A percentile compares a stretch with the other conserved stretches of the same genome.
These are phyloP conservation scores for Torymus auratus DNA, from an alignment of 2,888 invertebrate species.

Conservation along the genomic window DNA sequence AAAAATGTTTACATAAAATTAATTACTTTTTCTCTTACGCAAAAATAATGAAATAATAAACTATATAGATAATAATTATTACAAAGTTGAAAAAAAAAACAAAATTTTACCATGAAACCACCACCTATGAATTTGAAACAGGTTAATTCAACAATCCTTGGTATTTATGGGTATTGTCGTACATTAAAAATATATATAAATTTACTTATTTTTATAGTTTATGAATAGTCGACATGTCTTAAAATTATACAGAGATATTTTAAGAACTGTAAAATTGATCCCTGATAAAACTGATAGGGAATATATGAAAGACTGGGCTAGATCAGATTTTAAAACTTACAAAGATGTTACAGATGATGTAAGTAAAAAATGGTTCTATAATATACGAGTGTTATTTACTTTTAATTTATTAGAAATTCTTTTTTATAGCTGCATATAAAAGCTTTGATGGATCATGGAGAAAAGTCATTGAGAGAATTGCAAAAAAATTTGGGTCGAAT, in stretches of 20 bases:
- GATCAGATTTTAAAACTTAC: conserved; percentile 85
- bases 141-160: conserved; percentile 57
- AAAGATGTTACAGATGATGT: conserved; percentile 85
- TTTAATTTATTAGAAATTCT: conserved; percentile 1
- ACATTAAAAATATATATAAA: conserved; percentile 1
- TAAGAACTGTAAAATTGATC: conserved; percentile 83
- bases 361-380: conserved; percentile 56
- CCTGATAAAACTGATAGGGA: conserved; percentile 81
- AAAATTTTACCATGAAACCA: conserved; percentile 31
- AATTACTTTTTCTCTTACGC: conserved; percentile 10
- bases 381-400: conserved; percentile 7
- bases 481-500: conserved; percentile 77
- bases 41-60: not conserved
- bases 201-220: conserved; percentile 80
- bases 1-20: conserved; percentile 22
- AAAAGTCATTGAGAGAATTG: conserved; percentile 83
- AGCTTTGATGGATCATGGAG: conserved; percentile 84
- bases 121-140: conserved; percentile 66
- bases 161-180: not conserved
- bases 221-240: conserved; percentile 88
- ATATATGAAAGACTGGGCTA: conserved; percentile 86
- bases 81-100: not conserved
- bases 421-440: conserved; percentile 80
- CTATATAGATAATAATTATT: not conserved
- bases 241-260: conserved; percentile 85